These are phyloP conservation scores for Limenitis arthemis DNA, from an alignment of 2,888 invertebrate genomes.

Conservation along the genomic window DNA sequence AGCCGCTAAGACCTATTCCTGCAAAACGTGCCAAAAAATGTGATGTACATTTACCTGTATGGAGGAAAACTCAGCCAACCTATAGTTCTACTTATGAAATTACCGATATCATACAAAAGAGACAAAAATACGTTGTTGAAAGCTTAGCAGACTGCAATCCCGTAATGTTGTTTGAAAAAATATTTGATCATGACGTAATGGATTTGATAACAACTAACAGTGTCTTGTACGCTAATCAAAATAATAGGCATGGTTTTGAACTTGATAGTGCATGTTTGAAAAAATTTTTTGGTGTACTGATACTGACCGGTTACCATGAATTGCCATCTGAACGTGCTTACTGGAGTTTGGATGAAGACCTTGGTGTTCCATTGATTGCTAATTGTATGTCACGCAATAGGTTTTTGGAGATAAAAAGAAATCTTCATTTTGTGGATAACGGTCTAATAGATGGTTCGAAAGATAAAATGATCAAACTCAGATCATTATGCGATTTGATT, in stretches of 20 bases:
- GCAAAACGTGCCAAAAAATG: constrained; percentile 19
- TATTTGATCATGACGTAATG: constrained; percentile 21
- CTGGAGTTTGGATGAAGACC: constrained; percentile 34
- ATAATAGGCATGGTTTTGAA: constrained; percentile 22
- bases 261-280: constrained; percentile 15
- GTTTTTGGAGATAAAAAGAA: constrained; percentile 24
- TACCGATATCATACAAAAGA: constrained; percentile 21
- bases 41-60: constrained; percentile 21
- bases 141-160: constrained; percentile 23
- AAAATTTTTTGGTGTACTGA: constrained; percentile 16
- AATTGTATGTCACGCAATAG: constrained; percentile 26
- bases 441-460: constrained; percentile 12
- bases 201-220: constrained; percentile 22
- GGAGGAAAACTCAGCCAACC: constrained; percentile 22
- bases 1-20: constrained; percentile 20
- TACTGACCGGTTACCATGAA: constrained; percentile 33
- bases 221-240: constrained; percentile 22
- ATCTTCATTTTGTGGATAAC: constrained; percentile 22
- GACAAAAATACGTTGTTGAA: constrained; percentile 22
- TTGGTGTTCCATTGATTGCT: constrained; percentile 29
- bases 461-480: constrained; percentile 24
- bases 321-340: constrained; percentile 31
- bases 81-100: constrained; percentile 23
- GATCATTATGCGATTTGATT: constrained; percentile 19
- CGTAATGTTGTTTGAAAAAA: constrained; percentile 22